Base-by-base conservation (phyloP, 2,113 vertebrate species). In the Ciconia boyciana region DNA sequence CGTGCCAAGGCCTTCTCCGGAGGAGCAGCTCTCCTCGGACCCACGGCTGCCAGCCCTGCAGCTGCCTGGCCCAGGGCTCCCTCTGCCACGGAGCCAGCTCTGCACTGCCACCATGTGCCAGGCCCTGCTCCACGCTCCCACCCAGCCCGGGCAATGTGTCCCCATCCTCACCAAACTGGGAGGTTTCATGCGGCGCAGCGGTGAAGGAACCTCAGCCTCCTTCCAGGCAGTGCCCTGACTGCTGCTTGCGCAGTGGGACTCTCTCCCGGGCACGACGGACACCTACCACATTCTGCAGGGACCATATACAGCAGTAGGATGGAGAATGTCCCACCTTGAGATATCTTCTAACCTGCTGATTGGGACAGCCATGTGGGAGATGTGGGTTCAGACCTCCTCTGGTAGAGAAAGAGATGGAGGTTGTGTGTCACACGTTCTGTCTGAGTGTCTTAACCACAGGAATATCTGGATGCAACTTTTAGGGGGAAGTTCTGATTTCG, bases 151-250 rank as follows among this genome's bases (percentile, higher is more conserved):
- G 25, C 49, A 2, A 2, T 0, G 21, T 0, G n/a, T 3, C 58
- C 49, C 1, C 48, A 11, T 24, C 12, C 32, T 7, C 19, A 39
- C 36, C 20, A 0, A 3, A 4, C 7, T 0, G 0, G 10, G 4
- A 22, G 7, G 2, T 4, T 6, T 87, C 46, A 1, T 6, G 28
- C 7, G 2, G 10, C 3, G 4, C 12, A 28, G 21, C 0, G 1
- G 4, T 5, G 24, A 5, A 7, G 48, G 16, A 44, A 20, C 28
- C 28, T 16, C 74, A 13, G 31, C 39, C 25, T 49, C n/a, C 55
- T 46, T 29, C 49, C 58, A 31, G 17, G 5, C 46, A 14, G 20
- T 7, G 39, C 34, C 66, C 26, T 43, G 26, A 7, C 6, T 2
- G 0, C 57, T 39, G 71, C 29, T 13, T 21, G 29, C 0, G 2